Evolutionary conservation across 2,113 vertebrate genomes (phyloP).

Genomic region (Melanocharis versteri): DNA sequence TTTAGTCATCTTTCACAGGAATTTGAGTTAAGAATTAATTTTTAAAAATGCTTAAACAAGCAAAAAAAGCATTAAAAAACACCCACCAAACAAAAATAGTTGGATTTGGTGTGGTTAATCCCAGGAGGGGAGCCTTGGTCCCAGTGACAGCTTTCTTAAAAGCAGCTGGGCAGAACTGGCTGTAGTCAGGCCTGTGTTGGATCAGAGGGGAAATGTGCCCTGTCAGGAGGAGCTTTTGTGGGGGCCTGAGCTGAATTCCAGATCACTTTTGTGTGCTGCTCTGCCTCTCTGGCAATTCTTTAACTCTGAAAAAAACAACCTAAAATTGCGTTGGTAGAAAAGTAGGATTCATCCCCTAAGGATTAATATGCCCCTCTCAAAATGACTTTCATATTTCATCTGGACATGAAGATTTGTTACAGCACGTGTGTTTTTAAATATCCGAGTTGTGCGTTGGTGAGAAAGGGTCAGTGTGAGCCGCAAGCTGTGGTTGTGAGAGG

Average conservation of each 20-base stretch:
- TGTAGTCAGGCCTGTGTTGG: background rate
- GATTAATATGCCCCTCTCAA: background rate
- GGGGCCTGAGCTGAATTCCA: background rate
- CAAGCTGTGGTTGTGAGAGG: background rate
- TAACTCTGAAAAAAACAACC: background rate
- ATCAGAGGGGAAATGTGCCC: background rate
- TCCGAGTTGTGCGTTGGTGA: background rate
- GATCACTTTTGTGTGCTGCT: background rate
- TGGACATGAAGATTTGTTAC: background rate
- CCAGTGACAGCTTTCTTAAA: background rate
- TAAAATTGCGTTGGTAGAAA: background rate
- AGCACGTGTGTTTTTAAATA: background rate
- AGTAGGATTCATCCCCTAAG: background rate
- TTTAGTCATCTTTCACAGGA: background rate
- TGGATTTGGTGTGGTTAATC: background rate
- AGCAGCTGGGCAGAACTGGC: background rate
- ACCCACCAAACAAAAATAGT: background rate
- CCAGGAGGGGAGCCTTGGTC: background rate
- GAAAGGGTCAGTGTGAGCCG: fast-evolving
- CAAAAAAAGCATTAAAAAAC: background rate
- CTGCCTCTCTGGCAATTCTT: background rate
- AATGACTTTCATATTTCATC: background rate
- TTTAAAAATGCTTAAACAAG: background rate
- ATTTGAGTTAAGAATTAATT: background rate
- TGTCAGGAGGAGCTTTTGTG: background rate